Evolutionary conservation across 2,113 vertebrate genomes (phyloP).

Genomic region (Cyrtonyx montezumae): DNA sequence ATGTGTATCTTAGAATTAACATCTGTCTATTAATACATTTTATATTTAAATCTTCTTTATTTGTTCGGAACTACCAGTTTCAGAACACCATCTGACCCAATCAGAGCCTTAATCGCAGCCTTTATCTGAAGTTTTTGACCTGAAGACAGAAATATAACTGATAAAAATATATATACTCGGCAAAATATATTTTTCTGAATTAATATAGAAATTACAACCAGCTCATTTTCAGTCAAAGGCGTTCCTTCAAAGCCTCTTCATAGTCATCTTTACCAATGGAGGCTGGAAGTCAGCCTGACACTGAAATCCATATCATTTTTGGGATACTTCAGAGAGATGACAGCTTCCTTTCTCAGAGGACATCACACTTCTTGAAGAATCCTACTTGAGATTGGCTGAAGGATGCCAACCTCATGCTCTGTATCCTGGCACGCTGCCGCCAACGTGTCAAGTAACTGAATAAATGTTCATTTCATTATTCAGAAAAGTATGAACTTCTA

Average conservation of each 20-base stretch:
- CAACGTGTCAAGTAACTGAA: not conserved
- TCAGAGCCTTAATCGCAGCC: not conserved
- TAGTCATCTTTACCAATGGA: not conserved
- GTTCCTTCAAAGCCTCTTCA: not conserved
- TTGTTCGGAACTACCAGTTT: not conserved
- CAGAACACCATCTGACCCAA: not conserved
- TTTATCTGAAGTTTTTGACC: not conserved
- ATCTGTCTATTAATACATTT: not conserved
- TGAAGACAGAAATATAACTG: not conserved
- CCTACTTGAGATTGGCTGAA: not conserved
- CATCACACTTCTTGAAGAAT: not conserved
- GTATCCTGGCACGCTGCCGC: not conserved
- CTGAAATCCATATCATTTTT: not conserved
- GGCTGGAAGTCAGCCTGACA: not conserved
- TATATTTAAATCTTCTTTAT: not conserved
- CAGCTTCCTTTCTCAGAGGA: not conserved
- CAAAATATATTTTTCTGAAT: not conserved
- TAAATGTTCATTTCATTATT: not conserved
- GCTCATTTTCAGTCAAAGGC: not conserved
- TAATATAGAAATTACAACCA: not conserved
- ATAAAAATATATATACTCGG: too few relatives aligned
- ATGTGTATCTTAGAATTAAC: not conserved
- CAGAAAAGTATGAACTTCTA: not conserved
- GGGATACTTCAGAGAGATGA: not conserved
- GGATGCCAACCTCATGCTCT: not conserved